Conservation (phyloP, 1,140 invertebrate species). For the Pseudomyrmex pallidus region DNA sequence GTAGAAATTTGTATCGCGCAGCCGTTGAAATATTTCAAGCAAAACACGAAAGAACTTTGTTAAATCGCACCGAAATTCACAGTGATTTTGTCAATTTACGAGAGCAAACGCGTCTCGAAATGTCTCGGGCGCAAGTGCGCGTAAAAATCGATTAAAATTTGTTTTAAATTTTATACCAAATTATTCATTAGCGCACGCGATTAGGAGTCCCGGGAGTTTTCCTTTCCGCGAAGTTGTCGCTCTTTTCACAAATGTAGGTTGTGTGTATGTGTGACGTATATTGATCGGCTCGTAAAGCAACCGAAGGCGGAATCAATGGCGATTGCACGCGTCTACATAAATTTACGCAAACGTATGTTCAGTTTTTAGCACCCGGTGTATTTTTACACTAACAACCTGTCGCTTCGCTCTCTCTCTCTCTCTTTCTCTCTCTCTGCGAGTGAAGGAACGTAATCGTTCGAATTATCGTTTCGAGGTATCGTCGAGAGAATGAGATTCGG, state of each 20-base stretch:
- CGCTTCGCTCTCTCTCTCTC: no score
- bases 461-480: not conserved
- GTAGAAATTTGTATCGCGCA: no score
- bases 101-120: no score
- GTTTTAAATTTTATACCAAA: not conserved
- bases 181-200: not conserved
- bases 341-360: not conserved
- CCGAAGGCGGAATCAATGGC: constrained; percentile 53
- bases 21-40: no score
- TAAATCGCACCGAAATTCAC: no score
- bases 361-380: not conserved
- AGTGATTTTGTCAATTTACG: no score
- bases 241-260: constrained; percentile 63
- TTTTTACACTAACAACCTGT: no score
- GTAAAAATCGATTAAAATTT: not conserved
- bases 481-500: no score
- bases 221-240: not conserved
- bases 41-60: no score
- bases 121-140: not conserved
- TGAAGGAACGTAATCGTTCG: not conserved
- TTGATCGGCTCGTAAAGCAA: constrained; percentile 54
- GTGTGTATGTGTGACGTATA: constrained; percentile 53
- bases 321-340: not conserved
- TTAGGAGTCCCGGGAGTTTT: no score
- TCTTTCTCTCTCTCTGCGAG: no score